phyloP scores from a whole-genome alignment of 2,797 vertebrate genomes.

The Tachyglossus aculeatus region DNA sequence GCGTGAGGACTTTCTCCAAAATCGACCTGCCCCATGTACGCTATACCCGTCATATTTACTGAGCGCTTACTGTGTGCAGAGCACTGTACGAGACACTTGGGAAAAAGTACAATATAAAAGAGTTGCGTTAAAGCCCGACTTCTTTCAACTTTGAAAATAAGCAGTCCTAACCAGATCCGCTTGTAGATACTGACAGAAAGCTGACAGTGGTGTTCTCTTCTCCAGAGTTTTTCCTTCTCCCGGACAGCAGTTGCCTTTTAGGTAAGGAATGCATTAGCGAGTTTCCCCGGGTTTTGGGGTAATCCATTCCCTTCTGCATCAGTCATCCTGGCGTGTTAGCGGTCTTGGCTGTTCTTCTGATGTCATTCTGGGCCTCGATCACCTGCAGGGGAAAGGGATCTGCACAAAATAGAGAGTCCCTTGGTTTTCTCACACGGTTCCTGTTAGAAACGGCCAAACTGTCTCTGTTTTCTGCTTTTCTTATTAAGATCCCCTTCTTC shows the following conservation, averaged over 20 bases:
- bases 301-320: conserved; percentile 78
- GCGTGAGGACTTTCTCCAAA: too few relatives aligned
- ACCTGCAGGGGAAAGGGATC: conserved; percentile 70
- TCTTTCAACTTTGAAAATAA: conserved; percentile 70
- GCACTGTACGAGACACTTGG: too few relatives aligned
- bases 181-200: conserved; percentile 60
- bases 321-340: conserved; percentile 70
- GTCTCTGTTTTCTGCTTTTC: conserved; percentile 32
- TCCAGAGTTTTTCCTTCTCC: conserved; percentile 49
- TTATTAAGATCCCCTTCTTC: conserved; percentile 36
- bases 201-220: conserved; percentile 59
- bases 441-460: conserved; percentile 20
- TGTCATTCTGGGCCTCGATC: conserved; percentile 75
- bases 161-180: conserved; percentile 64
- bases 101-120: too few relatives aligned
- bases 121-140: too few relatives aligned
- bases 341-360: conserved; percentile 75
- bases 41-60: too few relatives aligned
- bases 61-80: too few relatives aligned
- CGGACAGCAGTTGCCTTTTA: conserved; percentile 48
- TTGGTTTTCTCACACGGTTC: conserved; percentile 43
- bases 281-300: conserved; percentile 70
- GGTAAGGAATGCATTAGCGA: conserved; percentile 66
- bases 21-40: too few relatives aligned
- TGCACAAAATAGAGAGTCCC: conserved; percentile 56